Percentiles rank a stretch among this genome's conserved stretches.
Conservation (phyloP, 2,113 vertebrate genomes). For the Butorides virescens region DNA sequence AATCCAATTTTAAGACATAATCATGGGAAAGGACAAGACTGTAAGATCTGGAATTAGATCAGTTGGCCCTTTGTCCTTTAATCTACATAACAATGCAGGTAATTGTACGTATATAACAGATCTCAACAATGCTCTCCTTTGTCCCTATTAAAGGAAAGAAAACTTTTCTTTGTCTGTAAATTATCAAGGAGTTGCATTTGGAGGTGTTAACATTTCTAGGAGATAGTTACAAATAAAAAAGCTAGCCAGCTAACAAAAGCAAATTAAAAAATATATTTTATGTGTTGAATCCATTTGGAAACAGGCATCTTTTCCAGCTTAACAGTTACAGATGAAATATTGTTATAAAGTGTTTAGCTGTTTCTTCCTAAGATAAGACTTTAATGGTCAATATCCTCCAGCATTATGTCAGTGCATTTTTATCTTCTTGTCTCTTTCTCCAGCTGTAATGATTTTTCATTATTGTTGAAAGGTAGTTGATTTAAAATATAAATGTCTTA, state of each 20-base stretch:
- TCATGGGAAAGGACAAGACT: neutral
- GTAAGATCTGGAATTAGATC: slow-evolving; percentile 11
- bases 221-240: neutral
- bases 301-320: neutral
- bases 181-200: neutral
- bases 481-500: neutral
- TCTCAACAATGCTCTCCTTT: neutral
- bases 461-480: neutral
- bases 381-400: neutral
- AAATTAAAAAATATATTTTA: neutral
- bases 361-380: neutral
- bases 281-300: neutral
- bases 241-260: neutral
- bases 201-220: neutral
- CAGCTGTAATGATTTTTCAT: neutral
- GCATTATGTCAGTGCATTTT: neutral
- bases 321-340: neutral
- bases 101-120: slow-evolving; percentile 22
- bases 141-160: neutral
- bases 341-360: neutral
- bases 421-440: neutral
- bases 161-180: neutral
- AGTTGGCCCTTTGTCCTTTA: slow-evolving; percentile 9
- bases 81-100: slow-evolving; percentile 36
- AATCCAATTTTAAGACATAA: slow-evolving; percentile 13